Evolutionary conservation across 2,797 vertebrate species (phyloP), one percentile per base, ranked within the genome.

Genomic region (Heliangelus exortis): DNA sequence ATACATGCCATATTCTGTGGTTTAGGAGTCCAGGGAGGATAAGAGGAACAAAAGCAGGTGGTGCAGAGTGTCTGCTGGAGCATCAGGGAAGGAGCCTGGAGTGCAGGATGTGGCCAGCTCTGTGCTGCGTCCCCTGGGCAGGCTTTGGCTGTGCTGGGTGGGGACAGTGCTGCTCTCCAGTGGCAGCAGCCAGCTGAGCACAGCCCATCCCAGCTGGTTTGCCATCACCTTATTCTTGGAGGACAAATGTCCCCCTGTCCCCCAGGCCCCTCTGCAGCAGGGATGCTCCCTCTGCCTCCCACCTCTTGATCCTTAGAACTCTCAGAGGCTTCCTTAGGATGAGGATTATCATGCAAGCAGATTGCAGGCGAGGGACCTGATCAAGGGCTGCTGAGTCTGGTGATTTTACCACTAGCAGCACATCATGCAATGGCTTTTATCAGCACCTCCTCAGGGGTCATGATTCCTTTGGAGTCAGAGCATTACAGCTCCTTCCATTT

Each of bases 41-140:
- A 96, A 86, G 36, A 91, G 92, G 20, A 98, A 67, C 6, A 25
- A 58, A 50, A 90, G 92, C 47, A 98, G 96, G 45, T 87, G 88
- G 43, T 97, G 97, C 62, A 96, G 89, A 31, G 57, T 18, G n/a
- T 43, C 50, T 81, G 91, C 80, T 69, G 65, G 59, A 84, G 91
- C 67, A 96, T 63, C 51, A 91, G 39, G 53, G 54, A 83, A 43
- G 87, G 61, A 68, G 80, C 85, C 45, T 41, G 63, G 48, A 82
- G 59, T 41, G 36, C 66, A 47, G 72, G 81, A 90, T 74, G 48
- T 41, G 65, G 53, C 43, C 78, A 69, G 50, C 84, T 87, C 3
- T 21, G 43, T 62, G n/a, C 67, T 34, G 9, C 54, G 65, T 65
- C 36, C 48, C 50, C 58, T 36, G 31, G 0, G 16, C 74, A 48